These are phyloP conservation scores for Epinephelus awoara DNA, from an alignment of 2,797 vertebrate genomes.

Conservation along the genomic window DNA sequence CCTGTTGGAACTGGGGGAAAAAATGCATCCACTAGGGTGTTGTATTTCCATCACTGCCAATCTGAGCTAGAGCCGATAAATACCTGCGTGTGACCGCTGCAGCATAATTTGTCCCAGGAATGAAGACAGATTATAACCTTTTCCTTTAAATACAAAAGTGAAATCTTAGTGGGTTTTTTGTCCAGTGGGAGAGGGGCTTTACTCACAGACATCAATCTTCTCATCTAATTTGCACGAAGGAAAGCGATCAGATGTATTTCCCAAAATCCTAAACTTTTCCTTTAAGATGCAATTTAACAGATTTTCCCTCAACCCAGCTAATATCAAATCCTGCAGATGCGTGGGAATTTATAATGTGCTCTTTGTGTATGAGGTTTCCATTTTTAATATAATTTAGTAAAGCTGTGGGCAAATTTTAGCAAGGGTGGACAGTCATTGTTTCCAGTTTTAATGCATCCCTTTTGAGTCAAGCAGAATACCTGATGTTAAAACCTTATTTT, in stretches of 20 bases:
- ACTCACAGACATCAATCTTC: neutral
- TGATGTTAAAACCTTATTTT: neutral
- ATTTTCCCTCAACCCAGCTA: neutral
- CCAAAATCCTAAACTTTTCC: neutral
- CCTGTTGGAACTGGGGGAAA: no score
- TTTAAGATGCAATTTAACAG: neutral
- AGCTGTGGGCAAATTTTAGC: neutral
- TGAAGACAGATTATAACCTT: no score
- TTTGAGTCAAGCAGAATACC: neutral
- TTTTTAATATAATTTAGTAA: neutral
- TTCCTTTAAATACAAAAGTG: no score
- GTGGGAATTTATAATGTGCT: neutral
- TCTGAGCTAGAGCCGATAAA: no score
- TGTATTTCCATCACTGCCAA: no score
- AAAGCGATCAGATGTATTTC: neutral
- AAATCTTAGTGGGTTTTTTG: no score
- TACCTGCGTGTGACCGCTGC: no score
- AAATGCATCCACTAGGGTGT: no score
- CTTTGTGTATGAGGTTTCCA: neutral
- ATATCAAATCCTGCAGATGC: neutral
- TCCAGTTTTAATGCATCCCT: neutral
- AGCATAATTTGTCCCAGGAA: no score
- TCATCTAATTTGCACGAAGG: neutral
- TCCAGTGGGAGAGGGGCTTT: no score
- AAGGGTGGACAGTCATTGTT: neutral